Conservation (phyloP, 2,888 invertebrate genomes). For the Nysson spinosus region DNA sequence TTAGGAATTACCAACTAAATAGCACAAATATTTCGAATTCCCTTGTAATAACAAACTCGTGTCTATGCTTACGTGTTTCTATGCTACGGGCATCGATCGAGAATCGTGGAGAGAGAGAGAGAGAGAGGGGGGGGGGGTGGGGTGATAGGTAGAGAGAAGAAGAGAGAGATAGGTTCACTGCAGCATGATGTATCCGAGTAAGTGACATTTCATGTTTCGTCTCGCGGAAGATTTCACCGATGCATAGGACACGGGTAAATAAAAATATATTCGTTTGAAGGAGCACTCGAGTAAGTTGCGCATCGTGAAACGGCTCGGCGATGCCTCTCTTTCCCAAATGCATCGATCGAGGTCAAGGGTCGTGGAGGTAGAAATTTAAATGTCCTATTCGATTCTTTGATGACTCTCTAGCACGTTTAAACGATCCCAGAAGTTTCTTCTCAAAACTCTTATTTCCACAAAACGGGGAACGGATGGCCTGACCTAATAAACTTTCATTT, state of each 20-base stretch:
- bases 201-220: slow-evolving; percentile 66
- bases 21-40: slow-evolving; percentile 17
- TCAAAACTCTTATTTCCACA: no score
- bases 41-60: slow-evolving; percentile 35
- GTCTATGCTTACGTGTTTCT: slow-evolving; percentile 12
- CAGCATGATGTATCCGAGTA: slow-evolving; percentile 52
- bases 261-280: slow-evolving; percentile 62
- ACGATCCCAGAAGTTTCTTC: neutral
- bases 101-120: slow-evolving; percentile 3
- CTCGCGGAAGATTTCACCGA: slow-evolving; percentile 61
- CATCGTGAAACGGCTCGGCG: slow-evolving; percentile 8
- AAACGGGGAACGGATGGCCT: no score
- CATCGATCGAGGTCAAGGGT: slow-evolving; percentile 29
- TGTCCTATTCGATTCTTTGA: neutral
- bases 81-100: slow-evolving; percentile 43
- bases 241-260: slow-evolving; percentile 53
- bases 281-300: slow-evolving; percentile 42
- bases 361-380: slow-evolving; percentile 27
- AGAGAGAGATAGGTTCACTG: slow-evolving; percentile 8
- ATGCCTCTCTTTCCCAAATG: neutral
- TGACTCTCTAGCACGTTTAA: neutral
- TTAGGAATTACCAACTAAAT: slow-evolving; percentile 9
- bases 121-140: neutral
- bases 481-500: no score
- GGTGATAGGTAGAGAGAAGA: neutral